These are phyloP conservation scores for Pristionchus mayeri DNA, from an alignment of 2,888 invertebrate species.

Conservation along the genomic window DNA sequence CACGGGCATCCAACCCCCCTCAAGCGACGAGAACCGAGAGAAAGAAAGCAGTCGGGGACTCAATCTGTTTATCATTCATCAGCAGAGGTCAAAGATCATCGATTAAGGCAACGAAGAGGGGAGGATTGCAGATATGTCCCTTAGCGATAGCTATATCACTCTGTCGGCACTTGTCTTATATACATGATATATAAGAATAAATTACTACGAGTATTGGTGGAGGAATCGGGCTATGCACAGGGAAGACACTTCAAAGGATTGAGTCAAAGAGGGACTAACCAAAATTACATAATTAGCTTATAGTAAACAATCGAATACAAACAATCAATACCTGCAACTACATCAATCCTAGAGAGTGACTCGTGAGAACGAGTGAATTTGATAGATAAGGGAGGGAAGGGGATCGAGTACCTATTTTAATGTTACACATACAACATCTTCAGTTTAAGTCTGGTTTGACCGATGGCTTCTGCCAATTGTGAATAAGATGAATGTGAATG, in stretches of 20 bases:
- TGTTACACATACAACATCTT: conserved; percentile 17
- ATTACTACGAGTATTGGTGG: not conserved
- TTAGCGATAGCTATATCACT: not conserved
- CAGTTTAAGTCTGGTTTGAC: conserved; percentile 3
- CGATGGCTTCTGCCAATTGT: not conserved
- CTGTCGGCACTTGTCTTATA: not conserved
- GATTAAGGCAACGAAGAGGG: conserved; percentile 11
- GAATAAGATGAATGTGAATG: not conserved
- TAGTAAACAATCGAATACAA: not conserved
- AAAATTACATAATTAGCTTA: not conserved
- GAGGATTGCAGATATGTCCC: conserved; percentile 23
- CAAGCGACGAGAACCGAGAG: conserved; percentile 3
- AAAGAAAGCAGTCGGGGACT: not conserved
- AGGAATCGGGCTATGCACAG: not conserved
- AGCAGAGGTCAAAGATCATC: not conserved
- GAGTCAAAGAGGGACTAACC: not conserved
- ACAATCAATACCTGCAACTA: not conserved
- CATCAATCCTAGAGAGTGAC: not conserved
- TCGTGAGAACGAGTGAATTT: conserved; percentile 6
- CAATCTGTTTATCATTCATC: conserved; percentile 12
- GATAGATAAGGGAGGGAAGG: not conserved
- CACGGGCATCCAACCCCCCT: not conserved
- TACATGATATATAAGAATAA: not conserved
- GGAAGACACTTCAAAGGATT: not conserved
- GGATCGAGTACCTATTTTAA: not conserved